phyloP scores from a whole-genome alignment of 92 coral and sea anemone genomes.

The Metridium senile region DNA sequence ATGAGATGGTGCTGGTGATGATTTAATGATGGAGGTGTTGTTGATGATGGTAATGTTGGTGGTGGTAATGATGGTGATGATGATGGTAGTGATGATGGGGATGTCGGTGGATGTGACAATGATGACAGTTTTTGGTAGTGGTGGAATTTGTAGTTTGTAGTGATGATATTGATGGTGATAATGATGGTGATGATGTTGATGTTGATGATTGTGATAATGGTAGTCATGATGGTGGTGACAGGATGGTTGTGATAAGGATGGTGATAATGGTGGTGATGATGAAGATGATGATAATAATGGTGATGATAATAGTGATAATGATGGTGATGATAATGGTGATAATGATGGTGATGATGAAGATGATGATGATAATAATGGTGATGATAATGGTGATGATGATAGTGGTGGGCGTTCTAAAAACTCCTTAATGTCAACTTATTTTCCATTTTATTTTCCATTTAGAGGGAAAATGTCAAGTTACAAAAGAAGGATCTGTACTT shows the following conservation, averaged over 20 bases:
- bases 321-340: not conserved
- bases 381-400: not conserved
- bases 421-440: no score
- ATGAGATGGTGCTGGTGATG: not conserved
- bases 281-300: not conserved
- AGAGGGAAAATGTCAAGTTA: constrained; percentile 94
- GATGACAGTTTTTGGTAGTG: not conserved
- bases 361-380: not conserved
- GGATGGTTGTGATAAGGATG: not conserved
- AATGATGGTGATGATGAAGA: not conserved
- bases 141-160: not conserved
- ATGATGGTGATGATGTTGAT: not conserved
- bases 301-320: not conserved
- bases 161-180: not conserved
- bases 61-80: not conserved
- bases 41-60: not conserved
- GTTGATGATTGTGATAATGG: not conserved
- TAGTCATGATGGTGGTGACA: not conserved
- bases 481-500: constrained; percentile 88
- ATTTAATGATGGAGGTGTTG: not conserved
- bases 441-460: not conserved
- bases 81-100: not conserved
- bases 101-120: not conserved
- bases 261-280: not conserved
- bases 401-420: not conserved